Evolutionary conservation across 2,888 invertebrate genomes (phyloP), one percentile per base, ranked within the genome.

Genomic region (Drosophila rubida): DNA sequence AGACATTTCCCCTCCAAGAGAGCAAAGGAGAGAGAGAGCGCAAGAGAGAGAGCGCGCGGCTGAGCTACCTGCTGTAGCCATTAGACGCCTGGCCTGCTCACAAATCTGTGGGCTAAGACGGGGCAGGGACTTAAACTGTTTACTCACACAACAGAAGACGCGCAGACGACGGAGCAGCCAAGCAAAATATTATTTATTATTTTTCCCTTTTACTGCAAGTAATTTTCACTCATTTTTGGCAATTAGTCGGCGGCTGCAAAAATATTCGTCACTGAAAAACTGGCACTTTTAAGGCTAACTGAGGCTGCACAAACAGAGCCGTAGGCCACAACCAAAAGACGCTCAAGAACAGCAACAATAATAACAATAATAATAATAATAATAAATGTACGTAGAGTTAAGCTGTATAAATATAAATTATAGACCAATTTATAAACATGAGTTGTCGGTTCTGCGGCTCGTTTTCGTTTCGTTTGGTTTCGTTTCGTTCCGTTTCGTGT

Each of bases 401-500:
- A 82, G 89, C 89, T 89, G 89, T 75, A 82, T 69, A 87, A 87
- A 89, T 80, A 83, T 53, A 88, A 89, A 88, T 88, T 88, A 89
- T 88, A 75, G 88, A 89, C 83, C 89, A 87, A 88, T 89, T 88
- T 89, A 85, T 89, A 80, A 87, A 77, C 82, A 88, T 88, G 87
- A 88, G 71, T 89, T 66, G 89, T 50, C 85, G 53, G 30, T 72
- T 72, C 76, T 54, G 69, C 48, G n/a, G 4, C 22, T 45, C 48
- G 25, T 13, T 32, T 64, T 16, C 39, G 32, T 42, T 42, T 45
- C 16, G 42, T 41, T 42, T 13, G 11, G 27, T 49, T 71, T 76
- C 77, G 80, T 78, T 42, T 45, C 16, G 42, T 41, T 42, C 9
- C 14, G 27, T 49, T 71, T 76, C 77, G 80, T 78, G 80, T 81